A percentile compares a stretch with the other conserved stretches of the same genome.
phyloP scores from a whole-genome alignment of 2,888 invertebrate species.

The Polydrusus cervinus region DNA sequence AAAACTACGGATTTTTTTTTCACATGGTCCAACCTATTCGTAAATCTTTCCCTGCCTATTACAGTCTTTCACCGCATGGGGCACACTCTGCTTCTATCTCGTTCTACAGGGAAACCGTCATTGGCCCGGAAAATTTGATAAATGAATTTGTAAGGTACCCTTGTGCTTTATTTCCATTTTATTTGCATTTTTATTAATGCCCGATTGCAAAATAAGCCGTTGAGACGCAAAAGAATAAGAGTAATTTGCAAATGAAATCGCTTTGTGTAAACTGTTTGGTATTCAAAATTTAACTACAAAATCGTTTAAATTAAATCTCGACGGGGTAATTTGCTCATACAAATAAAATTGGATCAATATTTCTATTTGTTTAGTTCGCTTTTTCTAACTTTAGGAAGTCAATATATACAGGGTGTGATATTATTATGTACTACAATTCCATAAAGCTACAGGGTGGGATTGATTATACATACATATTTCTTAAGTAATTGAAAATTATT shows the following conservation, averaged over 20 bases:
- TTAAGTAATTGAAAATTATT: too few species aligned
- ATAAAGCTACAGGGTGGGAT: too few species aligned
- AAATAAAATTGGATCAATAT: slow-evolving; percentile 9
- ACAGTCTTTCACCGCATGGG: background rate
- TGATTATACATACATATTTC: too few species aligned
- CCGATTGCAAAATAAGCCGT: slow-evolving; percentile 15
- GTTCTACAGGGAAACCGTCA: background rate
- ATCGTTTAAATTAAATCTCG: slow-evolving; percentile 23
- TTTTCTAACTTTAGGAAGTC: too few species aligned
- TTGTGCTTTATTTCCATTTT: slow-evolving; percentile 20
- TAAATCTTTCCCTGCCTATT: too few species aligned
- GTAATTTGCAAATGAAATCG: slow-evolving; percentile 27
- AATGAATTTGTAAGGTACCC: slow-evolving; percentile 24
- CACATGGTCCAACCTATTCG: too few species aligned
- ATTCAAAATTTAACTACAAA: slow-evolving; percentile 4
- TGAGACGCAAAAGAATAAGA: slow-evolving; percentile 8
- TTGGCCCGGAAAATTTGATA: slow-evolving; percentile 13
- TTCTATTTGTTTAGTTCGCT: background rate
- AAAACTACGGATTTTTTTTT: too few species aligned
- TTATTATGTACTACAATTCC: too few species aligned
- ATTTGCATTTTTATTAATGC: slow-evolving; percentile 38
- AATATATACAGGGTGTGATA: too few species aligned
- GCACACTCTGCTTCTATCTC: background rate
- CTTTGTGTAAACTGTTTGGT: slow-evolving; percentile 5
- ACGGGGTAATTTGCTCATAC: slow-evolving; percentile 5